Percentiles rank a stretch among this genome's conserved stretches.
Conservation (phyloP, 2,113 vertebrate genomes). For the Oreamnos americanus region DNA sequence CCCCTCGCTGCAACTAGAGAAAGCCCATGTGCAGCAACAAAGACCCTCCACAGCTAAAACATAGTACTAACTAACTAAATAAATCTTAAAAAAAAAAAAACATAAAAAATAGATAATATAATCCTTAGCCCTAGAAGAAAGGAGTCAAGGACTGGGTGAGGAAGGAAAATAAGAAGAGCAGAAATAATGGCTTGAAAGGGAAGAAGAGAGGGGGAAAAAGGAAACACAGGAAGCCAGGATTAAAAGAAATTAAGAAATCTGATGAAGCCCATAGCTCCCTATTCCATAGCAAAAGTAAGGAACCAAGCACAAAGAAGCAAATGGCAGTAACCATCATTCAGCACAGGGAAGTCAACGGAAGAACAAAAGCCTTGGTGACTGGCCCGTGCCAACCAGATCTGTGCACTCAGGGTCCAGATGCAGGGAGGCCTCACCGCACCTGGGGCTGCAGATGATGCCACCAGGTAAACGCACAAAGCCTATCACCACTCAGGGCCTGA, state of each 20-base stretch:
- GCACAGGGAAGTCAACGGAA: background rate
- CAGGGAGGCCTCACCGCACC: background rate
- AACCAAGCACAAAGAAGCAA: background rate
- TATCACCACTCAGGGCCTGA: accelerated
- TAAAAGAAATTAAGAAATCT: background rate
- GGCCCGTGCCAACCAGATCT: background rate
- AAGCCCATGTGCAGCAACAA: background rate
- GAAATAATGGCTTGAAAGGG: background rate
- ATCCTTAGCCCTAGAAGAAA: background rate
- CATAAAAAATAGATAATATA: background rate
- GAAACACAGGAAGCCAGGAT: background rate
- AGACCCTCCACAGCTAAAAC: background rate
- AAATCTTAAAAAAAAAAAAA: background rate
- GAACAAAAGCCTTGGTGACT: background rate
- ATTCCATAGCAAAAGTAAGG: background rate
- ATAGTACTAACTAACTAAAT: background rate
- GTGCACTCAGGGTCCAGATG: background rate
- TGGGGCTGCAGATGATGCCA: background rate
- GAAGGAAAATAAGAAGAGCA: background rate
- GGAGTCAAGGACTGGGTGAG: background rate
- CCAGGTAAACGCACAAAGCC: background rate
- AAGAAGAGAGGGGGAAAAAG: background rate
- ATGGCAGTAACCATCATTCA: background rate
- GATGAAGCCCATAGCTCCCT: background rate
- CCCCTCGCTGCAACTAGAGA: background rate